Evolutionary conservation across 2,888 invertebrate species (phyloP).

Genomic region (Seira musarum): DNA sequence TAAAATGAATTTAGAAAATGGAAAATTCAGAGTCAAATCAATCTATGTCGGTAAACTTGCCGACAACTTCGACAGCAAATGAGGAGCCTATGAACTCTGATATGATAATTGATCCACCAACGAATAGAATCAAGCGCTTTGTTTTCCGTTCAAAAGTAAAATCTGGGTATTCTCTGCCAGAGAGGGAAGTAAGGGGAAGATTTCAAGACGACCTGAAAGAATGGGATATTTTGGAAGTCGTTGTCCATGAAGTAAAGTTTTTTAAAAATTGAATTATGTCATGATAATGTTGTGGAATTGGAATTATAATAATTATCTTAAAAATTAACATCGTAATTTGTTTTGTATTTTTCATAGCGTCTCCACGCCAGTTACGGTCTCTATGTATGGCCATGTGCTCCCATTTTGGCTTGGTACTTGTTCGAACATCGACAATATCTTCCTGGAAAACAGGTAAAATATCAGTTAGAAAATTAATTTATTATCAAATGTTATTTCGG

Average conservation of each 20-base stretch:
- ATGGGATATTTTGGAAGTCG: conserved; percentile 84
- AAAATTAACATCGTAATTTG: neutral
- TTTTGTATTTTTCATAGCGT: conserved; percentile 76
- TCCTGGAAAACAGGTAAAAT: conserved; percentile 73
- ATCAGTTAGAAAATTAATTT: too few relatives aligned
- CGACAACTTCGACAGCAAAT: too few relatives aligned
- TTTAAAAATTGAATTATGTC: neutral
- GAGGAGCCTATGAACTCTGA: too few relatives aligned
- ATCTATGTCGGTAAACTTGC: too few relatives aligned
- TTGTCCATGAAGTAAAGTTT: conserved; percentile 82
- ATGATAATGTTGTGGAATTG: neutral
- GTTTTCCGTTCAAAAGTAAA: conserved; percentile 79
- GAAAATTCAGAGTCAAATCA: too few relatives aligned
- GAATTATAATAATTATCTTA: neutral
- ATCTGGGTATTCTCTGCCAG: neutral
- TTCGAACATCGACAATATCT: conserved; percentile 79
- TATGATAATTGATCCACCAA: conserved; percentile 42
- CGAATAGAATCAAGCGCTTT: conserved; percentile 80
- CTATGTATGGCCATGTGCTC: conserved; percentile 97
- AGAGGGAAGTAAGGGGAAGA: neutral
- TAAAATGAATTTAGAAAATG: too few relatives aligned
- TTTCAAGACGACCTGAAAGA: conserved; percentile 77
- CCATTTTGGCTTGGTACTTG: conserved; percentile 86
- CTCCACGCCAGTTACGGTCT: conserved; percentile 92
- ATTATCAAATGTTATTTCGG: too few relatives aligned